Percentiles rank a stretch among this genome's conserved stretches.
These are phyloP conservation scores for Meiosimyza decipiens DNA, from an alignment of 2,888 invertebrate genomes.

Conservation along the genomic window DNA sequence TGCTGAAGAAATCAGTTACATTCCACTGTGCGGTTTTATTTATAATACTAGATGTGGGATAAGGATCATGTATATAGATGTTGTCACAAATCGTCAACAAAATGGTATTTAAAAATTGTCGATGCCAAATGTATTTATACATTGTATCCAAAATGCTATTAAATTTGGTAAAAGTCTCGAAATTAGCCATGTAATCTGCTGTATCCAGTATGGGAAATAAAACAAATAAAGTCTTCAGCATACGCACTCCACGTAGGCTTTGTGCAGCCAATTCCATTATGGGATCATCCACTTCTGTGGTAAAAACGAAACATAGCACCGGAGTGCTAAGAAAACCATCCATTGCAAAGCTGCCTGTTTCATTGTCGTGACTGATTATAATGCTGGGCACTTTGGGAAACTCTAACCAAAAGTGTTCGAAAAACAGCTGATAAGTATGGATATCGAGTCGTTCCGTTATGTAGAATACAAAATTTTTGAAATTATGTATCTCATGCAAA, in stretches of 20 bases:
- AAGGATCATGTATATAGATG: conserved; percentile 51
- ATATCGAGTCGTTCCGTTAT: conserved; percentile 52
- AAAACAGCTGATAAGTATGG: conserved; percentile 44
- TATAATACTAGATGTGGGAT: conserved; percentile 48
- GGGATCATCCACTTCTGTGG: conserved; percentile 51
- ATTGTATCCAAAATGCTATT: conserved; percentile 37
- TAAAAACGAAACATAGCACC: conserved; percentile 51
- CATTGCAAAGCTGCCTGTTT: conserved; percentile 39
- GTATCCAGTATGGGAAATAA: conserved; percentile 47
- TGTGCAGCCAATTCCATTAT: conserved; percentile 55
- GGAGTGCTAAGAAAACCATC: conserved; percentile 51
- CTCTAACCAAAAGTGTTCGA: conserved; percentile 45
- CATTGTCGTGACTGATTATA: conserved; percentile 42
- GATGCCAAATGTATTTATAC: conserved; percentile 52
- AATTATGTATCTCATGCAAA: conserved; percentile 47
- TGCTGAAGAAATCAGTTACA: conserved; percentile 47
- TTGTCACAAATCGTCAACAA: conserved; percentile 51
- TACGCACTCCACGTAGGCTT: conserved; percentile 47
- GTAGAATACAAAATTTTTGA: conserved; percentile 56
- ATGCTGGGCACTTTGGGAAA: conserved; percentile 51
- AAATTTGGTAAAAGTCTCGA: conserved; percentile 39
- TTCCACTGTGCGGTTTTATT: conserved; percentile 52
- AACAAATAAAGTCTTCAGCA: conserved; percentile 55
- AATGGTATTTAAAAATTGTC: conserved; percentile 53
- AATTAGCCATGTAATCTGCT: conserved; percentile 35